These are phyloP conservation scores for Druceiella hillmani DNA, from an alignment of 2,888 invertebrate species.

Conservation along the genomic window DNA sequence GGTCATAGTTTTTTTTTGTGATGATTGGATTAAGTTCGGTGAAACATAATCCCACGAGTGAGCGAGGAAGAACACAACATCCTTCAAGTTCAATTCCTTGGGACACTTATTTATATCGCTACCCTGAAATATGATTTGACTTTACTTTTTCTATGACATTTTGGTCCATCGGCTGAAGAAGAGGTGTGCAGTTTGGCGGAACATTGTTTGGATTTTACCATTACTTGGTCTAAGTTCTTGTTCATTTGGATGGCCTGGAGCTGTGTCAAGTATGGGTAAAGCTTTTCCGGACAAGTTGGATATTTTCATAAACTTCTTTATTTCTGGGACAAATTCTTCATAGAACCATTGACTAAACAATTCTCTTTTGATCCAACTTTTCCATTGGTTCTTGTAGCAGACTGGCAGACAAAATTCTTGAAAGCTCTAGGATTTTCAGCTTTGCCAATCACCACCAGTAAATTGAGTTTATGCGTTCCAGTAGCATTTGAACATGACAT, in stretches of 20 bases:
- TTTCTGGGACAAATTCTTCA: conserved; percentile 25
- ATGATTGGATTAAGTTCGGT: conserved; percentile 24
- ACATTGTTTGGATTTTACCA: conserved; percentile 26
- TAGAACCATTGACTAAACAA: conserved; percentile 27
- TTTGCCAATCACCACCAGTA: conserved; percentile 26
- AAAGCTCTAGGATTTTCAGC: no score
- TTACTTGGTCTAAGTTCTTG: no score
- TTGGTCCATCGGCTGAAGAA: conserved; percentile 27
- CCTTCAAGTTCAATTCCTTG: conserved; percentile 25
- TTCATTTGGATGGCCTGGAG: no score
- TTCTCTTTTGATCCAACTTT: conserved; percentile 25
- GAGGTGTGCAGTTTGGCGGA: conserved; percentile 26
- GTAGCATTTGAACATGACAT: conserved; percentile 29
- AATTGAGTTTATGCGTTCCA: conserved; percentile 24
- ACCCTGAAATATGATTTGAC: conserved; percentile 25
- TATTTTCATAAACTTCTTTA: no score
- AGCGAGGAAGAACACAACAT: conserved; percentile 25
- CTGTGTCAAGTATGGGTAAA: no score
- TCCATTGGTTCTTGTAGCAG: conserved; percentile 22
- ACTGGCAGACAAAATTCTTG: no score
- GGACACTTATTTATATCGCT: conserved; percentile 22
- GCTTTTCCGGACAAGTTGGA: no score
- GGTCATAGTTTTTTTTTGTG: conserved; percentile 27
- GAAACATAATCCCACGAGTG: conserved; percentile 26
- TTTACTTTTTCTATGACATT: conserved; percentile 27